Base-by-base conservation (phyloP, 37 sponge, comb jelly and placozoan genomes). In the Beroe forskalii region DNA sequence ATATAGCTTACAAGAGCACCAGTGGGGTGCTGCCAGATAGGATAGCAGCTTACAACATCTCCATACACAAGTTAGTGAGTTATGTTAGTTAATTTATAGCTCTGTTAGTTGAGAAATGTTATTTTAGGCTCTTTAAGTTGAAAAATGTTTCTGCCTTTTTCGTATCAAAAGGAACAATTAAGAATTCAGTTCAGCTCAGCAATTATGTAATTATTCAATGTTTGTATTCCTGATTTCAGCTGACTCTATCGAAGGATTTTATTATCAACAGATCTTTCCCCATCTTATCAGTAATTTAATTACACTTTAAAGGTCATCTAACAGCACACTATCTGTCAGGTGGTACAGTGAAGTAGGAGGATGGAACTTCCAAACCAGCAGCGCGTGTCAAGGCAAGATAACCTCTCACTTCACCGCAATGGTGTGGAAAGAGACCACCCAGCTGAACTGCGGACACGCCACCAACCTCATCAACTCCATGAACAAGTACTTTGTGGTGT, bases 1-100 rank as follows among this genome's bases (percentile, higher is more conserved):
- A 80, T 48, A 12, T 80, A 37, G 86, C 86, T 80, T 80, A 80
- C 31, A 24, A 0, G n/a, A 37, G 48, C 20, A 38, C 55, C 0
- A 38, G 38, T 22, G 86, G 86, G 55, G 30, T 20, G 0, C 20
- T 35, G 27, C 30, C 48, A 24, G 55, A 38, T 1, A 35, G n/a
- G 44, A 42, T 23, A 23, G 25, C 37, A 2, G n/a, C 86, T 43
- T 44, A 41, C 55, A 44, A 48, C 55, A 17, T 12, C 55, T 48
- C 55, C 12, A 48, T 48, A 17, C 55, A 48, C 55, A 48, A 12
- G 55, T 48, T n/a, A n/a, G n/a, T n/a, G n/a, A n/a, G n/a, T n/a
- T n/a, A n/a, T n/a, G n/a, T n/a, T n/a, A n/a, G n/a, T n/a, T n/a
- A n/a, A n/a, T n/a, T n/a, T n/a, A n/a, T n/a, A n/a, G n/a, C n/a